Evolutionary conservation across 2,797 vertebrate genomes (phyloP).

Genomic region (Oceanodroma leucorhoa): DNA sequence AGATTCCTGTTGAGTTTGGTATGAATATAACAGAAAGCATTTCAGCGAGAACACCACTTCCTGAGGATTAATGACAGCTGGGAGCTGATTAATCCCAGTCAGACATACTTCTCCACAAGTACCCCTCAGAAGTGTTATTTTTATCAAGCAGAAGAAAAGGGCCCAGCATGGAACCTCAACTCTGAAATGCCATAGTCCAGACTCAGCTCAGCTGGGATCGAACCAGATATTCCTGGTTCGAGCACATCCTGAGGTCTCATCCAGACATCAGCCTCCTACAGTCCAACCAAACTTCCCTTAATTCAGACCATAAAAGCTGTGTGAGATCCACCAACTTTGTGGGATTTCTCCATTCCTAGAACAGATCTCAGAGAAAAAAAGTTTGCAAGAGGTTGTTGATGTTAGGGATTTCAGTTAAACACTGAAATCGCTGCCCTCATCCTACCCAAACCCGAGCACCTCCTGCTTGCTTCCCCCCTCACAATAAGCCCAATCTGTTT

Average conservation of each 20-base stretch:
- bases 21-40: slow-evolving; percentile 42
- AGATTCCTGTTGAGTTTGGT: slow-evolving; percentile 40
- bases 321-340: background rate
- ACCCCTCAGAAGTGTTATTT: slow-evolving; percentile 36
- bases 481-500: background rate
- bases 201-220: background rate
- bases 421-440: background rate
- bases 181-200: background rate
- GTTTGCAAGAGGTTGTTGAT: background rate
- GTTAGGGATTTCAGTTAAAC: background rate
- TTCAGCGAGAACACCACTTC: slow-evolving; percentile 38
- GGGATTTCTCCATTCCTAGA: background rate
- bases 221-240: slow-evolving; percentile 8
- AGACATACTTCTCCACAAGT: background rate
- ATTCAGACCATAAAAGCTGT: background rate
- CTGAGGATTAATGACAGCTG: slow-evolving; percentile 62
- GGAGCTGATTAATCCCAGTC: slow-evolving; percentile 53
- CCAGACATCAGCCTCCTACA: background rate
- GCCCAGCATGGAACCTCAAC: background rate
- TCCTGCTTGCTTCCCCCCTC: background rate
- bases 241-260: background rate
- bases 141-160: background rate
- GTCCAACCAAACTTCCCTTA: background rate
- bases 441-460: background rate
- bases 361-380: background rate